These are phyloP conservation scores for Galeopterus variegatus DNA, from an alignment of 2,113 vertebrate genomes.

Conservation along the genomic window DNA sequence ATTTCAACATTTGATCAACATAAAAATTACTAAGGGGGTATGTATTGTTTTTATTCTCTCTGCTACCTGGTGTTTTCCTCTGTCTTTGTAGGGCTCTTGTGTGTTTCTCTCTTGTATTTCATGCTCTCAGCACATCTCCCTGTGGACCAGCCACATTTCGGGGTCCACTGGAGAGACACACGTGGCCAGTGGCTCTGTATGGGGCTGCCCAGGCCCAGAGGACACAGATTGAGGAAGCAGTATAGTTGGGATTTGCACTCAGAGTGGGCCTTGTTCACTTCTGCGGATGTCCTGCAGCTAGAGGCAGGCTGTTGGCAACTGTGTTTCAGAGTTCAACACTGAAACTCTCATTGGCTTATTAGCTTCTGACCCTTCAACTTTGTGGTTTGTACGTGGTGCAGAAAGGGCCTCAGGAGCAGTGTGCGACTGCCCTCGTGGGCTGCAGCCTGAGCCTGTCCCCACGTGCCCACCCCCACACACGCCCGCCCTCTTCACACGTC, in stretches of 20 bases:
- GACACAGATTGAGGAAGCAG: accelerated
- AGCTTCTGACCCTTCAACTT: accelerated
- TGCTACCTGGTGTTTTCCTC: accelerated
- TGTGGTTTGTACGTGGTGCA: accelerated
- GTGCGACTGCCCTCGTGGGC: too few species aligned
- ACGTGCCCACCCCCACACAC: too few species aligned
- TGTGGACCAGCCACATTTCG: too few species aligned
- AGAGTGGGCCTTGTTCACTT: neutral
- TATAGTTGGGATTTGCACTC: too few species aligned
- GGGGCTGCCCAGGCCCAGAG: neutral
- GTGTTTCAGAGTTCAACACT: neutral
- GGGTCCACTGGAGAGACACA: accelerated
- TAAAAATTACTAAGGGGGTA: accelerated
- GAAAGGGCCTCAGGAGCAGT: accelerated
- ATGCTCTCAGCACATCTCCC: accelerated
- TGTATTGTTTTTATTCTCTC: accelerated
- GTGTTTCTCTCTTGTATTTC: neutral
- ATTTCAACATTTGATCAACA: accelerated
- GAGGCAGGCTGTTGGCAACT: neutral
- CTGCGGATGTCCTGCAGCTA: neutral
- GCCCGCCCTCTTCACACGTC: too few species aligned
- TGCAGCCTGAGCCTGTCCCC: neutral
- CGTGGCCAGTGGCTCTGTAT: accelerated
- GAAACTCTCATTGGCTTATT: accelerated
- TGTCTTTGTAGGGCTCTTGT: too few species aligned